phyloP scores from a whole-genome alignment of 2,113 vertebrate species.

The Microcebus tavaratra region DNA sequence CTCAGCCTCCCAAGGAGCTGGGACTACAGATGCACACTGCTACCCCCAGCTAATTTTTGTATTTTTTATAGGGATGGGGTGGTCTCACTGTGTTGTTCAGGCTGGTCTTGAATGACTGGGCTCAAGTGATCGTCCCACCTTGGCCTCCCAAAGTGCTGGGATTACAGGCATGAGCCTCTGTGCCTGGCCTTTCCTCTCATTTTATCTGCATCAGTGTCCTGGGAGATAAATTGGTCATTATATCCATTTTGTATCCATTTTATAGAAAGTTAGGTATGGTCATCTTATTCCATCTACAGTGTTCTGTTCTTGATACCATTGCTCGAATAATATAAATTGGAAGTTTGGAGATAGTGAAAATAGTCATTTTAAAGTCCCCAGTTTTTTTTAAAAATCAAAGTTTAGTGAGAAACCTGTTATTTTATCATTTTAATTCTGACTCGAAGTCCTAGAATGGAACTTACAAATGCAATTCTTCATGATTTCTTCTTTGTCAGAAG shows the following conservation, averaged over 20 bases:
- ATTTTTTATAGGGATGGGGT: too few species aligned
- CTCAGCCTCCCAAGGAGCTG: too few species aligned
- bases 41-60: too few species aligned
- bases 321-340: neutral
- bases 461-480: conserved; percentile 37
- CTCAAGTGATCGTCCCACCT: too few species aligned
- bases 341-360: neutral
- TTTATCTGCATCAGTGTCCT: neutral
- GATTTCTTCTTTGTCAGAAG: neutral
- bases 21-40: too few species aligned
- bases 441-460: conserved; percentile 1
- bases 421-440: conserved; percentile 40
- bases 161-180: too few species aligned
- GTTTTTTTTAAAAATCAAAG: neutral
- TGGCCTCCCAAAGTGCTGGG: too few species aligned
- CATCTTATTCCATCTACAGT: neutral
- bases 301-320: neutral
- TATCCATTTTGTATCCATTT: neutral
- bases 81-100: too few species aligned
- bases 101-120: too few species aligned
- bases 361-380: neutral
- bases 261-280: conserved; percentile 1
- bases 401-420: conserved; percentile 2
- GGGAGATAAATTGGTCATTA: neutral
- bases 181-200: neutral